These are phyloP conservation scores for Drosophila flavopinicola DNA, from an alignment of 2,888 invertebrate genomes.

Conservation along the genomic window DNA sequence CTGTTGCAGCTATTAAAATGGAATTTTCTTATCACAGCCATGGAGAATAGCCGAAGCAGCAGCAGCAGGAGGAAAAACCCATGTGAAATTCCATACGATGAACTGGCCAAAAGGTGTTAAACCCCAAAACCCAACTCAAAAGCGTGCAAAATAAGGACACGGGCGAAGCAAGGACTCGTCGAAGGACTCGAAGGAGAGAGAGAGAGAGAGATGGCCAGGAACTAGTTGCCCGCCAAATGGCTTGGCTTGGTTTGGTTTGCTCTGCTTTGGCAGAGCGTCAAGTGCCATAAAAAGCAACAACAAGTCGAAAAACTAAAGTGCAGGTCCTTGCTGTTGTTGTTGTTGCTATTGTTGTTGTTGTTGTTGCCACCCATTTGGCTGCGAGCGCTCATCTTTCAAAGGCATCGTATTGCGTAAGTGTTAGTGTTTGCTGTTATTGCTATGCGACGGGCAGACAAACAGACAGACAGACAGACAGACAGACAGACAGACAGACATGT, in stretches of 20 bases:
- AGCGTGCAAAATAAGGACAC: constrained; percentile 31
- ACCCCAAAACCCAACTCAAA: constrained; percentile 17
- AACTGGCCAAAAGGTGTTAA: constrained; percentile 48
- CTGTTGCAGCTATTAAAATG: constrained; percentile 70
- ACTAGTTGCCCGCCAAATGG: constrained; percentile 46
- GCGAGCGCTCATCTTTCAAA: constrained; percentile 72
- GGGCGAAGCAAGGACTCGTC: constrained; percentile 27
- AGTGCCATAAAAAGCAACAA: constrained; percentile 74
- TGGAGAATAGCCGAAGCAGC: constrained; percentile 11
- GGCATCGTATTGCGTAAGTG: constrained; percentile 67
- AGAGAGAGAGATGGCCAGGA: neutral
- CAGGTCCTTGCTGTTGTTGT: constrained; percentile 51
- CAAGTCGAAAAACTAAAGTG: constrained; percentile 76
- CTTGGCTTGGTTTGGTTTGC: constrained; percentile 47
- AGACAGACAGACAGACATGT: too few relatives aligned
- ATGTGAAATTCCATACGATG: constrained; percentile 62
- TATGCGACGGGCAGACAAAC: constrained; percentile 26
- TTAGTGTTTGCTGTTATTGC: constrained; percentile 66
- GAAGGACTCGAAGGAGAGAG: neutral
- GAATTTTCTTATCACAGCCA: constrained; percentile 61
- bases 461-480: constrained; percentile 3
- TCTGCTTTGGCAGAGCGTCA: constrained; percentile 68
- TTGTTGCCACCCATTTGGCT: constrained; percentile 44
- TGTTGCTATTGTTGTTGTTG: neutral
- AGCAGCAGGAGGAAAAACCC: constrained; percentile 10